A percentile compares a stretch with the other conserved stretches of the same genome.
These are phyloP conservation scores for Sinocyclocheilus grahami DNA, from an alignment of 2,113 vertebrate genomes.

Conservation along the genomic window DNA sequence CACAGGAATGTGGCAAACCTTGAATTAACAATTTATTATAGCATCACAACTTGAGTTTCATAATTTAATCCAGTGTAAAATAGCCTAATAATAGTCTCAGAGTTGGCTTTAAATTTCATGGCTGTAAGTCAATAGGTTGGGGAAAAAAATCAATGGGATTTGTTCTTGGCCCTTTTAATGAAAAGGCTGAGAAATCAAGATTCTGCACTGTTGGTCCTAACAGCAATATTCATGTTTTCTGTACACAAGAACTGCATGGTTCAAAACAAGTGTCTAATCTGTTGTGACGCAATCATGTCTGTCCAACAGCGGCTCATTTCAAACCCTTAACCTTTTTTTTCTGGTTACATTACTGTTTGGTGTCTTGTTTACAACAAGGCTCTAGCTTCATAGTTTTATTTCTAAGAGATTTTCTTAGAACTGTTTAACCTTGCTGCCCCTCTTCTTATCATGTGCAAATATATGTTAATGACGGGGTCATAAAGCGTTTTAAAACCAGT, in stretches of 20 bases:
- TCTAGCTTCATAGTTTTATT: background rate
- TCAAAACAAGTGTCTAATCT: background rate
- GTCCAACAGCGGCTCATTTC: background rate
- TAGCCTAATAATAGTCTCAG: background rate
- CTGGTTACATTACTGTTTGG: background rate
- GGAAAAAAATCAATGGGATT: background rate
- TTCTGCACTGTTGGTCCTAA: no score
- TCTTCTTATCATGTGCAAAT: slow-evolving; percentile 3
- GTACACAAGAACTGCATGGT: background rate
- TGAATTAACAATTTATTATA: background rate
- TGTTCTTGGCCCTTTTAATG: background rate
- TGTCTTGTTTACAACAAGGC: background rate
- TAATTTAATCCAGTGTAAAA: background rate
- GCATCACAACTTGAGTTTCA: background rate
- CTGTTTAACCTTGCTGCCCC: background rate
- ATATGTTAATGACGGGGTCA: slow-evolving; percentile 1
- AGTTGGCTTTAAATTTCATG: background rate
- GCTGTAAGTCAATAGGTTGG: background rate
- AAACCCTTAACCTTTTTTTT: background rate
- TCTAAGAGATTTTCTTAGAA: background rate
- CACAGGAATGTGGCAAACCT: background rate
- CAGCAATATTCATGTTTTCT: background rate
- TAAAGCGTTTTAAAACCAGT: slow-evolving; percentile 34
- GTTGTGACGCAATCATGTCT: background rate
- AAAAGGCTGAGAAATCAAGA: background rate